These are phyloP conservation scores for Rhorus exstirpatorius DNA, from an alignment of 2,888 invertebrate species.

Conservation along the genomic window DNA sequence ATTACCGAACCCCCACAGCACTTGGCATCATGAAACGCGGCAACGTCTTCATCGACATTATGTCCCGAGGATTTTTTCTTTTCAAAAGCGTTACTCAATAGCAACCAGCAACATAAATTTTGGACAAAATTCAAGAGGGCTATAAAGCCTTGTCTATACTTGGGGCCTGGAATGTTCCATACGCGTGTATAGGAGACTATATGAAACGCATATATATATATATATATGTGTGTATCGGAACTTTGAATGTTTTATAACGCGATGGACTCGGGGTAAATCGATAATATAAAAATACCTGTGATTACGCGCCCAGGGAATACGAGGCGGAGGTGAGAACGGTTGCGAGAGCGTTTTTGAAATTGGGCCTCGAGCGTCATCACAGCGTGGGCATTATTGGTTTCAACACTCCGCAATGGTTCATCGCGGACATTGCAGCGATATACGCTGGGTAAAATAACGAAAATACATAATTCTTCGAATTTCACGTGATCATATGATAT, in stretches of 20 bases:
- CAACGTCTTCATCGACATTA: no score
- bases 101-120: no score
- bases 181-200: background rate
- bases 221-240: conserved; percentile 5
- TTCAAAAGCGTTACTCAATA: no score
- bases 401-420: conserved; percentile 96
- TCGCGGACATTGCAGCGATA: conserved; percentile 94
- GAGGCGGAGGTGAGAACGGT: conserved; percentile 90
- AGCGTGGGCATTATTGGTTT: conserved; percentile 97
- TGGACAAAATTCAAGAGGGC: no score
- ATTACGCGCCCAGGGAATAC: conserved; percentile 89
- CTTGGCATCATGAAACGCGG: no score
- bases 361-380: conserved; percentile 93
- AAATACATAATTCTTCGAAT: background rate
- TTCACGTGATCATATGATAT: background rate
- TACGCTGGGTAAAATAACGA: conserved; percentile 92
- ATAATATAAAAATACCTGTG: conserved; percentile 9
- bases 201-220: background rate
- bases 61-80: no score
- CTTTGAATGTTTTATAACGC: conserved; percentile 44
- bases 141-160: background rate
- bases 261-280: conserved; percentile 43
- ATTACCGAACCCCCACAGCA: no score
- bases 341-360: conserved; percentile 94
- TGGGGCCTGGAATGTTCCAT: background rate